phyloP scores from a whole-genome alignment of 2,797 vertebrate genomes.

The Hoplostethus atlanticus region DNA sequence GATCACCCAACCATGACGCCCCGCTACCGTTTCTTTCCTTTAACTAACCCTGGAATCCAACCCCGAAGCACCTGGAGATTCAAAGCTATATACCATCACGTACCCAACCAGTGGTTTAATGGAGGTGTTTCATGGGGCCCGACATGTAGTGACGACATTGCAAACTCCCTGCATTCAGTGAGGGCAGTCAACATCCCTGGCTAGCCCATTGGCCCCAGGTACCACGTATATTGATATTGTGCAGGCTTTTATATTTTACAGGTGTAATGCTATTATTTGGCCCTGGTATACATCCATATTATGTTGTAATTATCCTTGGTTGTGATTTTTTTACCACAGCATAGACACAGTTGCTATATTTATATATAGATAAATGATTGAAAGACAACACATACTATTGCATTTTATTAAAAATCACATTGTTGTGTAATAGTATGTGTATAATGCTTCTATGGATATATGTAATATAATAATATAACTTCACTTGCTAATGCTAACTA shows the following conservation, averaged over 20 bases:
- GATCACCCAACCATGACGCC: constrained; percentile 58
- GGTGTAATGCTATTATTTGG: not conserved
- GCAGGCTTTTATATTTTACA: not conserved
- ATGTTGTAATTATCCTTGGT: no score
- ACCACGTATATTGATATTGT: not conserved
- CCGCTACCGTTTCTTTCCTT: constrained; percentile 27
- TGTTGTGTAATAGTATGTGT: no score
- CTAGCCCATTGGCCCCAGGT: constrained; percentile 23
- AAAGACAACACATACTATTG: constrained; percentile 5
- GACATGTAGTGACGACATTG: constrained; percentile 50
- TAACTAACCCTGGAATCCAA: constrained; percentile 34
- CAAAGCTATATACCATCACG: constrained; percentile 3
- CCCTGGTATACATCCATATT: not conserved
- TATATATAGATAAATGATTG: no score
- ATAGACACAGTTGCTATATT: no score
- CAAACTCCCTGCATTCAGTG: constrained; percentile 52
- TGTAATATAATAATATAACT: constrained; percentile 2
- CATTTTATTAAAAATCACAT: not conserved
- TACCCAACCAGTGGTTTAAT: constrained; percentile 16
- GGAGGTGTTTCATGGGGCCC: constrained; percentile 48
- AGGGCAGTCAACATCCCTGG: constrained; percentile 42
- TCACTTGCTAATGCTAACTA: not conserved
- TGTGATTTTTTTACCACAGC: no score
- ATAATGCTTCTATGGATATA: no score
- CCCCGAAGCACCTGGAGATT: not conserved